phyloP scores from a whole-genome alignment of 2,797 vertebrate species.

The Gallinago solitaria region DNA sequence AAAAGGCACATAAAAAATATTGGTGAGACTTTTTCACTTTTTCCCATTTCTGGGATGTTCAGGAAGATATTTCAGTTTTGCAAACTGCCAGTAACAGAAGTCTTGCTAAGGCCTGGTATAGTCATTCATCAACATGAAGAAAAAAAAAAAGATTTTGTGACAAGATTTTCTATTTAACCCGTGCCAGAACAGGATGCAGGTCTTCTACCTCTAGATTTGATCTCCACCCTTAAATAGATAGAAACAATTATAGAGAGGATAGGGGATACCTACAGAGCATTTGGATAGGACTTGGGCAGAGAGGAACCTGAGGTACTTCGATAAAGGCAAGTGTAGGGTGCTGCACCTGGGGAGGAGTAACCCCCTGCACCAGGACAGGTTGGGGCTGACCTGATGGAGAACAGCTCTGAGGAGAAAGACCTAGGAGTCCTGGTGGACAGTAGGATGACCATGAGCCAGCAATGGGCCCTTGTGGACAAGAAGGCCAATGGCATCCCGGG shows the following conservation, averaged over 20 bases:
- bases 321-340: too few relatives aligned
- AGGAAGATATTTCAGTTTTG: not conserved
- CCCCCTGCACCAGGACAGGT: too few relatives aligned
- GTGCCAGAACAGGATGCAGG: not conserved
- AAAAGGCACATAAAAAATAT: not conserved
- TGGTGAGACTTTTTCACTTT: not conserved
- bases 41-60: not conserved
- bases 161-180: not conserved
- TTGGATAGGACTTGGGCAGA: not conserved
- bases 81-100: not conserved
- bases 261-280: not conserved
- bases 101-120: fast-evolving
- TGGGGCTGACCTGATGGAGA: too few relatives aligned
- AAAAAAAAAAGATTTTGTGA: not conserved
- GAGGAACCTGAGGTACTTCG: not conserved
- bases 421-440: too few relatives aligned
- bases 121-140: not conserved
- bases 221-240: not conserved
- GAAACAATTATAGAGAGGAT: not conserved
- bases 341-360: too few relatives aligned
- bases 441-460: too few relatives aligned
- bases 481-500: too few relatives aligned
- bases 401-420: too few relatives aligned
- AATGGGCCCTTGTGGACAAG: too few relatives aligned
- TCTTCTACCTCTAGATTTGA: not conserved